Percentiles rank a stretch among this genome's conserved stretches.
Conservation (phyloP, 2,113 vertebrate genomes). For the Cavia aperea region DNA sequence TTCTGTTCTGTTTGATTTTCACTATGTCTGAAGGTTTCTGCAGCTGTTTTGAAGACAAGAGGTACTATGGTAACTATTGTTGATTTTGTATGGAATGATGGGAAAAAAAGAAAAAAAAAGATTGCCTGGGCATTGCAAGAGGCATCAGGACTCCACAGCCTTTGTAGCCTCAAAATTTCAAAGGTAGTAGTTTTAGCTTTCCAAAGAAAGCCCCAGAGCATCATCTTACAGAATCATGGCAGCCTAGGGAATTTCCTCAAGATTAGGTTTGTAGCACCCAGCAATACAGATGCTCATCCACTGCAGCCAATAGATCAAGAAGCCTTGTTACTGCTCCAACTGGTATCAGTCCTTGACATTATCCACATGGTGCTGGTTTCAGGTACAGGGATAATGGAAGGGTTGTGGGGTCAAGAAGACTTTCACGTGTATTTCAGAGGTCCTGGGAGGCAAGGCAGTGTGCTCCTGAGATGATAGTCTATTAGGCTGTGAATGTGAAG, state of each 20-base stretch:
- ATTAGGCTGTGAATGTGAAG: neutral
- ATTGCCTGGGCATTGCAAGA: neutral
- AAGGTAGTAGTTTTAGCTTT: neutral
- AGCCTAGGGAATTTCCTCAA: neutral
- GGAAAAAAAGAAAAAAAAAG: too few species aligned
- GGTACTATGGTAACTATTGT: too few species aligned
- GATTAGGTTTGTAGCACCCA: neutral
- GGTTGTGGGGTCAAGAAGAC: neutral
- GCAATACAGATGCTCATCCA: neutral
- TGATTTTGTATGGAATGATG: too few species aligned
- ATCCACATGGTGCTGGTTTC: neutral
- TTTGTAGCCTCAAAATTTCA: neutral
- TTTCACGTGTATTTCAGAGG: neutral
- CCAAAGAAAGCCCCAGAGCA: neutral
- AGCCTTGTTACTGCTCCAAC: neutral
- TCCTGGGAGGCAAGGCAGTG: neutral
- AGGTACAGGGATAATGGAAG: neutral
- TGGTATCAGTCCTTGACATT: neutral
- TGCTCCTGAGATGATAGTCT: neutral
- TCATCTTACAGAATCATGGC: neutral
- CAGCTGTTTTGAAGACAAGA: too few species aligned
- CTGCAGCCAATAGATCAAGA: neutral
- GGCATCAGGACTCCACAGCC: neutral
- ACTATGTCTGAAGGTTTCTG: too few species aligned
- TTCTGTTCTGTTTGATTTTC: too few species aligned